Conservation (phyloP, 2,888 invertebrate species). For the Beris morrisii region DNA sequence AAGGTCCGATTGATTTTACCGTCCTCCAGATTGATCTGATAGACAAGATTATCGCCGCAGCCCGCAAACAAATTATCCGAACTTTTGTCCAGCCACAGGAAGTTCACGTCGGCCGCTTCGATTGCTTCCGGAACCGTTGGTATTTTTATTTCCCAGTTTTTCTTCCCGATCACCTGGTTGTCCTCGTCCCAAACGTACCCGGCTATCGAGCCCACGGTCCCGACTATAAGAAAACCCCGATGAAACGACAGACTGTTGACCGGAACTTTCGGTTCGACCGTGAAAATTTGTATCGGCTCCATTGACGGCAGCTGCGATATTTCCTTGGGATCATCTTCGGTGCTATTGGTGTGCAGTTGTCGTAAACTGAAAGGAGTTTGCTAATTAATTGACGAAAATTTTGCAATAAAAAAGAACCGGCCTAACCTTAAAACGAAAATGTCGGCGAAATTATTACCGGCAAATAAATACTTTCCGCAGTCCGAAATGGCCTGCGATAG, state of each 20-base stretch:
- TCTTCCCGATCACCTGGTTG: conserved; percentile 62
- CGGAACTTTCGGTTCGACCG: conserved; percentile 49
- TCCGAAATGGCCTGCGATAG: conserved; percentile 80
- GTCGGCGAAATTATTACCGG: conserved; percentile 83
- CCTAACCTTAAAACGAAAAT: conserved; percentile 80
- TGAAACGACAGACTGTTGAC: conserved; percentile 65
- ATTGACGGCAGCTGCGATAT: neutral
- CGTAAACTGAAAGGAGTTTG: conserved; percentile 9
- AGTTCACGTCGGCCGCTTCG: conserved; percentile 79
- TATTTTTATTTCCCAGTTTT: conserved; percentile 70
- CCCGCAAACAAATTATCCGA: conserved; percentile 71
- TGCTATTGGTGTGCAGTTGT: neutral
- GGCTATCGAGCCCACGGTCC: conserved; percentile 73
- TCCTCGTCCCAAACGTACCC: conserved; percentile 75
- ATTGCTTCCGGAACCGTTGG: conserved; percentile 64
- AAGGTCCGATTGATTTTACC: conserved; percentile 67
- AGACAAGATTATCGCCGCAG: conserved; percentile 82
- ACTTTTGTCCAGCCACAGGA: conserved; percentile 66
- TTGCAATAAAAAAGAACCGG: neutral
- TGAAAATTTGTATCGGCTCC: conserved; percentile 13
- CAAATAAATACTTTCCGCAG: conserved; percentile 78
- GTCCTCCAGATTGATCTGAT: conserved; percentile 75
- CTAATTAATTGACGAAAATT: neutral
- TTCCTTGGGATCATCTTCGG: conserved; percentile 3
- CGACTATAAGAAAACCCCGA: conserved; percentile 68